These are phyloP conservation scores for Ifrita kowaldi DNA, from an alignment of 2,113 vertebrate genomes.

Conservation along the genomic window DNA sequence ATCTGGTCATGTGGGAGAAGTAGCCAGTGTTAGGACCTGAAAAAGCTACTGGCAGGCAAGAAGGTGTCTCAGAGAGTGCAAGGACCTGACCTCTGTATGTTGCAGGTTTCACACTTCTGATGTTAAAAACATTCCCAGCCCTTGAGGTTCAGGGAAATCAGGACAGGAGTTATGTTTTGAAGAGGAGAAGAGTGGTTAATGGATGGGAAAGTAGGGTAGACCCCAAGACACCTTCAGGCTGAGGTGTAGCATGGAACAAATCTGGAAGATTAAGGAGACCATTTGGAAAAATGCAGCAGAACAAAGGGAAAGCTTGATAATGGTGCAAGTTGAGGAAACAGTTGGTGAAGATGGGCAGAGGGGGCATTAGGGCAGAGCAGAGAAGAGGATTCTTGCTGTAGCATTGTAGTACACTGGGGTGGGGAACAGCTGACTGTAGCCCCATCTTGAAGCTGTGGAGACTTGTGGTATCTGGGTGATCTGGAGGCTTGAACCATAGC, in stretches of 20 bases:
- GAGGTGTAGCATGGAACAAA: neutral
- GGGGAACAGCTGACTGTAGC: neutral
- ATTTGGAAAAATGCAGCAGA: neutral
- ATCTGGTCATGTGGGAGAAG: neutral
- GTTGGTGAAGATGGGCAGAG: neutral
- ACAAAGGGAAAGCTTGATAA: neutral
- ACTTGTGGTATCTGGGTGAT: neutral
- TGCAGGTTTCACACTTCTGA: neutral
- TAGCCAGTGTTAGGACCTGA: neutral
- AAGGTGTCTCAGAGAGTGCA: neutral
- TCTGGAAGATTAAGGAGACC: neutral
- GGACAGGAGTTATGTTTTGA: neutral
- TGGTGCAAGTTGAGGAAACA: neutral
- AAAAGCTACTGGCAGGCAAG: neutral
- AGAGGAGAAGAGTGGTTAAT: neutral
- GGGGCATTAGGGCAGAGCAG: neutral
- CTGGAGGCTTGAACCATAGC: neutral
- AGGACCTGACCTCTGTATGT: neutral
- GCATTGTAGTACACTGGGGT: neutral
- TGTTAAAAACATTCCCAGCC: neutral
- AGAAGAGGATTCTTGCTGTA: neutral
- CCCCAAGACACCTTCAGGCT: too few relatives aligned
- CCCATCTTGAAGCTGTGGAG: neutral
- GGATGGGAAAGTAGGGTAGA: neutral
- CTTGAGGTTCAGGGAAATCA: neutral